These are phyloP conservation scores for Drosophila sp. DNA, from an alignment of 1,140 invertebrate genomes.

Conservation along the genomic window DNA sequence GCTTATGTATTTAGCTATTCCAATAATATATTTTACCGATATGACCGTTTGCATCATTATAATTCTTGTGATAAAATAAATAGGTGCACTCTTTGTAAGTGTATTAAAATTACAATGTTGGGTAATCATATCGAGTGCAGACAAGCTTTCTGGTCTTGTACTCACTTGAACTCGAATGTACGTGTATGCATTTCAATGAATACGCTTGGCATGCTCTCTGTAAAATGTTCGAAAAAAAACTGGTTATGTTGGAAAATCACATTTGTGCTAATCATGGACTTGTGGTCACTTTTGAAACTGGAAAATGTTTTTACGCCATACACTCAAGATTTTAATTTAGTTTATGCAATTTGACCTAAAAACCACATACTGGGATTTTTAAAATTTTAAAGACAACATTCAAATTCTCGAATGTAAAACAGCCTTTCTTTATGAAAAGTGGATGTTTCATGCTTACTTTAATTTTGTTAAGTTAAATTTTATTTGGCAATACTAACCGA, in stretches of 20 bases:
- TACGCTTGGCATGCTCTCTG: conserved; percentile 3
- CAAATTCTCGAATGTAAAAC: no score
- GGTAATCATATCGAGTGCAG: conserved; percentile 13
- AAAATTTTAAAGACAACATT: not conserved
- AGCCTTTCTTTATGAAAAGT: no score
- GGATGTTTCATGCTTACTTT: no score
- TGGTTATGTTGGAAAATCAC: conserved; percentile 41
- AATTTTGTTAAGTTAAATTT: no score
- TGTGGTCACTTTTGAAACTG: conserved; percentile 44
- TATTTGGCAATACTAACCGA: no score
- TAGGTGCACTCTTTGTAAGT: conserved; percentile 20
- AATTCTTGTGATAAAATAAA: conserved; percentile 5
- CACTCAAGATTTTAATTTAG: conserved; percentile 1
- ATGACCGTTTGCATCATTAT: no score
- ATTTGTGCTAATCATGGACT: conserved; percentile 47
- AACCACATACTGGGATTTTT: not conserved
- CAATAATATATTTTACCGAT: not conserved
- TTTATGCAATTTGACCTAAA: conserved; percentile 30
- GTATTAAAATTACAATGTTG: conserved; percentile 24
- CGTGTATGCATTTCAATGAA: conserved; percentile 33
- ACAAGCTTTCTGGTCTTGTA: conserved; percentile 29
- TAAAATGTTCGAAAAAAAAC: conserved; percentile 27
- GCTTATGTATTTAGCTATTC: no score
- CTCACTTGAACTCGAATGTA: conserved; percentile 3
- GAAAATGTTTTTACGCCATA: conserved; percentile 29